These are phyloP conservation scores for Pangasius krempfi DNA, from an alignment of 2,797 vertebrate genomes.

Conservation along the genomic window DNA sequence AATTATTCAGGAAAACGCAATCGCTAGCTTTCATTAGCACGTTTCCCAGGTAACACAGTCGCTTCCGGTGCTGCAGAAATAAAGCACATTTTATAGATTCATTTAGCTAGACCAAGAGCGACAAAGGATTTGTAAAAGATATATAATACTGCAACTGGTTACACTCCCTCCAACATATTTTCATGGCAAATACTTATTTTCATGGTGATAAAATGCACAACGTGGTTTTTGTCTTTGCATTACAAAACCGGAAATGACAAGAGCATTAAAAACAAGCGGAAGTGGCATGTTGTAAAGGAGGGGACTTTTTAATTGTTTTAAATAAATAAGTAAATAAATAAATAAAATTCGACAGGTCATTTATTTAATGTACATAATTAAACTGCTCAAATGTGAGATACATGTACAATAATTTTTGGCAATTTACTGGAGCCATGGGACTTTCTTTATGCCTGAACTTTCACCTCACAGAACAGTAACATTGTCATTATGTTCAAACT, in stretches of 20 bases:
- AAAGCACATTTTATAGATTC: background rate
- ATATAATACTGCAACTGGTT: background rate
- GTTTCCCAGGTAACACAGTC: conserved; percentile 13
- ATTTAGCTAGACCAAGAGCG: background rate
- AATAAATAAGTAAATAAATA: background rate
- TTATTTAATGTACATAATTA: background rate
- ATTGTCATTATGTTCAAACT: background rate
- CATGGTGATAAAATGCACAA: background rate
- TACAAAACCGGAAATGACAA: background rate
- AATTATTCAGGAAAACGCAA: background rate
- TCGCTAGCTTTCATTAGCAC: background rate
- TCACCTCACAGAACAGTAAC: background rate
- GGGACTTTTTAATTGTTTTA: background rate
- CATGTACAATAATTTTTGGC: background rate
- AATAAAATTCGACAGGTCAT: background rate
- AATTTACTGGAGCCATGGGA: background rate
- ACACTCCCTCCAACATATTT: background rate
- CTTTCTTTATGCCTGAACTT: background rate
- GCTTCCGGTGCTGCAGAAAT: background rate
- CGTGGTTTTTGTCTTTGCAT: background rate
- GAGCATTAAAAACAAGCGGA: background rate
- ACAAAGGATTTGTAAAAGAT: background rate
- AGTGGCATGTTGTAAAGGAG: background rate
- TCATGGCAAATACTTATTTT: background rate
- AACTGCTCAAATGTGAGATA: background rate